phyloP scores from a whole-genome alignment of 2,888 invertebrate genomes.

The Microplitis deprimator region DNA sequence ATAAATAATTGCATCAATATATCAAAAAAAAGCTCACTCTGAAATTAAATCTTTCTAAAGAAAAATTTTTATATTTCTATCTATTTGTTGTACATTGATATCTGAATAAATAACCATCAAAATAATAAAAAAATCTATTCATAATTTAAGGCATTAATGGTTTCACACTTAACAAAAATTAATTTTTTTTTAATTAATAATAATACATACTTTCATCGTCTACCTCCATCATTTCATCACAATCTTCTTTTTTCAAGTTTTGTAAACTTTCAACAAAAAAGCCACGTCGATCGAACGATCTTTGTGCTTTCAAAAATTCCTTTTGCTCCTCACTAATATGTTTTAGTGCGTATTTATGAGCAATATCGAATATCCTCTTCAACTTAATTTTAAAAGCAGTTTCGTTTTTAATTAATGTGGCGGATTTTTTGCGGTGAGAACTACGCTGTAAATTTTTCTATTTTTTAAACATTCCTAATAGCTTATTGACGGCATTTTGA shows the following conservation, averaged over 20 bases:
- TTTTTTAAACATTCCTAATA: no score
- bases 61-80: neutral
- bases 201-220: slow-evolving; percentile 4
- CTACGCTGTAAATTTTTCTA: no score
- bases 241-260: neutral
- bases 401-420: no score
- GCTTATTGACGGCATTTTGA: no score
- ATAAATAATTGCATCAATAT: neutral
- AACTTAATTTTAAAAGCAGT: no score
- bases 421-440: no score
- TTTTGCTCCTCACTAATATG: slow-evolving; percentile 2
- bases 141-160: neutral
- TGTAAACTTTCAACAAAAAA: neutral
- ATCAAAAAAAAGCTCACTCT: neutral
- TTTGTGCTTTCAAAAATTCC: slow-evolving; percentile 10
- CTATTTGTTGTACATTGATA: neutral
- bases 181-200: neutral
- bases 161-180: neutral
- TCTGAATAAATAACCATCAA: neutral
- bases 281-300: slow-evolving; percentile 9
- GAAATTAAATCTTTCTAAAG: neutral
- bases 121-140: slow-evolving; percentile 3
- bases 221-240: neutral
- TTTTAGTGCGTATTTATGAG: no score
- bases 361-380: no score